A percentile compares a stretch with the other conserved stretches of the same genome.
phyloP scores from a whole-genome alignment of 2,113 vertebrate genomes.

The Ophiodon elongatus region DNA sequence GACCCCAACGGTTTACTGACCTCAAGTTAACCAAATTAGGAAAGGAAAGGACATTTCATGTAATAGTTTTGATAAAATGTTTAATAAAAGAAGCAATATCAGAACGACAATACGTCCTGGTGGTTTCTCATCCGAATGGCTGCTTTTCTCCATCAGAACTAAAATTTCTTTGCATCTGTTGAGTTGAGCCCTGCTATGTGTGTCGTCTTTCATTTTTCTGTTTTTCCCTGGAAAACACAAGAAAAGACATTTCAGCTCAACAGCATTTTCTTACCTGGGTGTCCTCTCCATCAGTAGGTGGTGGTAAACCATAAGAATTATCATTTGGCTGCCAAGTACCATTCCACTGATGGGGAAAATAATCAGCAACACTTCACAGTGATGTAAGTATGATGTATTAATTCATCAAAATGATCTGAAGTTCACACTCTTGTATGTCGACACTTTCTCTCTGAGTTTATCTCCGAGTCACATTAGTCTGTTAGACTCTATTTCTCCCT shows the following conservation, averaged over 20 bases:
- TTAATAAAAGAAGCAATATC: background rate
- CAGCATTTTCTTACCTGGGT: slow-evolving; percentile 11
- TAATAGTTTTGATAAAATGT: background rate
- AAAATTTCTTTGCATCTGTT: no score
- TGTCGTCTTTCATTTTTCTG: background rate
- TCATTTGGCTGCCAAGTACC: background rate
- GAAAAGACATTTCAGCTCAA: background rate
- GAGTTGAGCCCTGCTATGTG: background rate
- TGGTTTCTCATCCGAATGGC: no score
- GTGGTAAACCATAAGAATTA: background rate
- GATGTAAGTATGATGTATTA: background rate
- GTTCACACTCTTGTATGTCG: no score
- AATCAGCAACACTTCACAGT: background rate
- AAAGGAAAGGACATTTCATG: background rate
- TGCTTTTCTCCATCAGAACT: no score
- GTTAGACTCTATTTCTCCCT: background rate
- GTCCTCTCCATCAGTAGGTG: fast-evolving
- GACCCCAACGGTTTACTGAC: background rate
- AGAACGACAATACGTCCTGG: background rate
- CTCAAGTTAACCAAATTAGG: background rate
- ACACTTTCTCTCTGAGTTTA: background rate
- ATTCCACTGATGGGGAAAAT: background rate
- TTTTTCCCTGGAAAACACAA: background rate
- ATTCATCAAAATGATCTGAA: background rate
- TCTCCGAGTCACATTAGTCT: background rate